Evolutionary conservation across 2,888 invertebrate genomes (phyloP).

Genomic region (Drosophila lutescens): DNA sequence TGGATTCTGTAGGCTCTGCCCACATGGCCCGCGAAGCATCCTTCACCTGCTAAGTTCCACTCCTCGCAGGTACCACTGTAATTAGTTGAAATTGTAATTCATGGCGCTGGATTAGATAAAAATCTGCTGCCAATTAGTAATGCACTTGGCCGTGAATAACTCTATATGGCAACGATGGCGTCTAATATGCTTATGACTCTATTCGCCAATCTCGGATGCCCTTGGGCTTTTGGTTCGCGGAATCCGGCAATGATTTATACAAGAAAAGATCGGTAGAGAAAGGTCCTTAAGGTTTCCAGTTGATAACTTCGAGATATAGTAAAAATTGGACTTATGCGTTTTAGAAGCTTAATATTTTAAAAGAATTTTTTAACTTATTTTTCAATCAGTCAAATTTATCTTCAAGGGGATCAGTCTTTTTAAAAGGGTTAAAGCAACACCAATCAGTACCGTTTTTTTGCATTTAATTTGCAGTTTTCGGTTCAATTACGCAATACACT

Average conservation of each 20-base stretch:
- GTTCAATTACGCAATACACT: conserved; percentile 44
- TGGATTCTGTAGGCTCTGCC: conserved; percentile 25
- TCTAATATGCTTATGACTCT: conserved; percentile 62
- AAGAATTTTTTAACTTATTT: too few relatives aligned
- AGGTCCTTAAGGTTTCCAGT: background rate
- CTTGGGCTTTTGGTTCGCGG: conserved; percentile 14
- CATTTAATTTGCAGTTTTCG: conserved; percentile 39
- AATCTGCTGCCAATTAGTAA: conserved; percentile 79
- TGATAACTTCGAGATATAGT: background rate
- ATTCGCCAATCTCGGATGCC: conserved; percentile 36
- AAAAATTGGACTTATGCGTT: background rate
- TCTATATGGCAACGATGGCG: conserved; percentile 58
- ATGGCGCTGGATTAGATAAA: conserved; percentile 79
- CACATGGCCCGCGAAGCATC: conserved; percentile 39
- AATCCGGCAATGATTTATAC: background rate
- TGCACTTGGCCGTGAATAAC: conserved; percentile 73
- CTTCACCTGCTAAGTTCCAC: conserved; percentile 37
- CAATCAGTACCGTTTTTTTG: conserved; percentile 16
- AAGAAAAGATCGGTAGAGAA: background rate
- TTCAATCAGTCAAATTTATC: background rate
- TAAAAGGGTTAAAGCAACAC: background rate
- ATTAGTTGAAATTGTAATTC: conserved; percentile 80
- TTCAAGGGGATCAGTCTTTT: background rate
- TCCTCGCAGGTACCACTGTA: conserved; percentile 59
- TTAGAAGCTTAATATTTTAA: background rate